Evolutionary conservation across 1,140 invertebrate species (phyloP).

Genomic region (Chlorops oryzae): DNA sequence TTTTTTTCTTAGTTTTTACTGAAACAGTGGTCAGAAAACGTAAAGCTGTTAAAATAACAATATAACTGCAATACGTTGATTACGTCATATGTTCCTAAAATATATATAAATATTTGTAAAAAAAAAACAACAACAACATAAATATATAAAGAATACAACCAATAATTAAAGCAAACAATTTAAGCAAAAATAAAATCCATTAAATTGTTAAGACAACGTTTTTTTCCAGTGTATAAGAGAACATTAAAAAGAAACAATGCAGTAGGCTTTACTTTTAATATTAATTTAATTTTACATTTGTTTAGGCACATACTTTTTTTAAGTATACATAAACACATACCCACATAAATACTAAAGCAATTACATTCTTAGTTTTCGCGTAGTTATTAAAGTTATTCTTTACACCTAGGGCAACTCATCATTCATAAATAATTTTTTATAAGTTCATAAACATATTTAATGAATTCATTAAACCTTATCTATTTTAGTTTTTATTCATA

Average conservation of each 20-base stretch:
- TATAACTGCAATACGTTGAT: conserved; percentile 49
- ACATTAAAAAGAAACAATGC: too few species aligned
- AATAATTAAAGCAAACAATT: conserved; percentile 10
- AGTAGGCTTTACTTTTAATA: too few species aligned
- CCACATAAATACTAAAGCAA: conserved; percentile 30
- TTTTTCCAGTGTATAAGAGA: too few species aligned
- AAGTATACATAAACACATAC: conserved; percentile 6
- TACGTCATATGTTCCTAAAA: conserved; percentile 49
- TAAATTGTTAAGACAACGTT: too few species aligned
- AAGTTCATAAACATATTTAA: too few species aligned
- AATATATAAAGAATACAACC: neutral
- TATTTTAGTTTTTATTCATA: too few species aligned
- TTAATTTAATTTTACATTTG: too few species aligned
- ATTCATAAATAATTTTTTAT: too few species aligned
- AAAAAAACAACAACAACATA: conserved; percentile 6
- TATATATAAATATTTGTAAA: conserved; percentile 16
- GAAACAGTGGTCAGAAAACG: conserved; percentile 10
- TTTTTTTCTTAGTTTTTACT: neutral
- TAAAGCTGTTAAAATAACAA: conserved; percentile 6
- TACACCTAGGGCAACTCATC: too few species aligned
- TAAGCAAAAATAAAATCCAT: conserved; percentile 10
- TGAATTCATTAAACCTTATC: too few species aligned
- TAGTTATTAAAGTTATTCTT: too few species aligned
- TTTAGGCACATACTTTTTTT: conserved; percentile 1
- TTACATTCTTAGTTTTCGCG: too few species aligned